phyloP scores from a whole-genome alignment of 92 coral and sea anemone species.

The Zoanthus sansibaricus region DNA sequence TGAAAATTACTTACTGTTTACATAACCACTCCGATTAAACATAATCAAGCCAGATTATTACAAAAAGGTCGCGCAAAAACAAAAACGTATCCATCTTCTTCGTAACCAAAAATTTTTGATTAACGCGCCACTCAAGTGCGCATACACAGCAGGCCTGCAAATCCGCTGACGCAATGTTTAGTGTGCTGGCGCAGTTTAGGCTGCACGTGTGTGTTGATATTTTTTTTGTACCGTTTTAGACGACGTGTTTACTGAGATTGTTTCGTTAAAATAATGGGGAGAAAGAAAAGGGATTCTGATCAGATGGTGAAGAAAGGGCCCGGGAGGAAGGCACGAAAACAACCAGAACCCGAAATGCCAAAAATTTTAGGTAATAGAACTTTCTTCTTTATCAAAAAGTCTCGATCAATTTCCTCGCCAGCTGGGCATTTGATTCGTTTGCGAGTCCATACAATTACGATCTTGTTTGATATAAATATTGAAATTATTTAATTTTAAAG shows the following conservation, averaged over 20 bases:
- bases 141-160: background rate
- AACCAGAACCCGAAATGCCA: slow-evolving; percentile 83
- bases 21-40: background rate
- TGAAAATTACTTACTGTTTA: background rate
- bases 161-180: background rate
- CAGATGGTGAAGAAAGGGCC: slow-evolving; percentile 87
- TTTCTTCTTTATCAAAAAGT: too few relatives aligned
- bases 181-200: background rate
- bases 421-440: too few relatives aligned
- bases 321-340: slow-evolving; percentile 92
- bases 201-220: background rate
- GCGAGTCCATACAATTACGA: too few relatives aligned
- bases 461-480: too few relatives aligned
- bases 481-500: too few relatives aligned
- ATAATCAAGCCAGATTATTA: background rate
- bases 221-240: background rate
- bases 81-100: background rate
- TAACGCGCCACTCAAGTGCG: slow-evolving; percentile 43
- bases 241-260: background rate
- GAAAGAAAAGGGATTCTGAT: slow-evolving; percentile 61
- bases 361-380: slow-evolving; percentile 47
- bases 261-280: slow-evolving; percentile 54
- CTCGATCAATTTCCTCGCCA: too few relatives aligned
- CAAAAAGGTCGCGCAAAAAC: background rate
- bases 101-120: background rate